Base-by-base conservation (phyloP, 1,140 invertebrate genomes). In the Zaprionus inermis region DNA sequence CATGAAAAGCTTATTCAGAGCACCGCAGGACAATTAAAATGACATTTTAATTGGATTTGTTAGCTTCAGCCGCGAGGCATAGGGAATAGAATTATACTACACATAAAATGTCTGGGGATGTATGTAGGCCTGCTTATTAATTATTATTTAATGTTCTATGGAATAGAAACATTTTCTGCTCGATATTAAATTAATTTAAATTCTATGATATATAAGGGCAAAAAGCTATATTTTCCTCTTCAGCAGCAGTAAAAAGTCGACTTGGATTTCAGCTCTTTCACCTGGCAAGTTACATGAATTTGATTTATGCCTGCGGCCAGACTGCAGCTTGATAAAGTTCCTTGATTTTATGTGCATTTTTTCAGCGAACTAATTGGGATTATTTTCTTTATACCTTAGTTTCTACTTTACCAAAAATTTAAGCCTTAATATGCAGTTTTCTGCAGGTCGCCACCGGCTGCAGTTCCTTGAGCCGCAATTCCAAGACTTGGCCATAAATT, bases 401-500 rank as follows among this genome's bases (percentile, higher is more conserved):
- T 5, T 10, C 18, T 22, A 4, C 18, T n/a, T 12, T 18, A 22
- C 18, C 18, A 20, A 12, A 18, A 49, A 22, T 49, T 22, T 22
- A 57, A 57, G 64, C 54, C 57, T 14, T 55, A 49, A 49, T 49
- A 49, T 49, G 44, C 44, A 49, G 44, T 49, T 20, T 49, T 49
- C 44, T 49, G 18, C 44, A 49, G 44, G 44, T 49, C 44, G 9
- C 44, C 20, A 22, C 10, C 28, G 18, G 54, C 14, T 34, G 34
- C 54, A 55, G 52, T 24, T 54, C 20, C 30, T 51, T 61, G 32
- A 61, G 65, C 54, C 69, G 66, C 72, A 74, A 46, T 71, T 51
- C 64, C 36, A 52, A 64, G 18, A 41, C 54, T 18, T 38, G 7
- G 57, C 66, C 52, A 75, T 78, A 76, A 71, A 70, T 68, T 63